Evolutionary conservation across 1,140 invertebrate genomes (phyloP).

Genomic region (Anagrus nilaparvatae): DNA sequence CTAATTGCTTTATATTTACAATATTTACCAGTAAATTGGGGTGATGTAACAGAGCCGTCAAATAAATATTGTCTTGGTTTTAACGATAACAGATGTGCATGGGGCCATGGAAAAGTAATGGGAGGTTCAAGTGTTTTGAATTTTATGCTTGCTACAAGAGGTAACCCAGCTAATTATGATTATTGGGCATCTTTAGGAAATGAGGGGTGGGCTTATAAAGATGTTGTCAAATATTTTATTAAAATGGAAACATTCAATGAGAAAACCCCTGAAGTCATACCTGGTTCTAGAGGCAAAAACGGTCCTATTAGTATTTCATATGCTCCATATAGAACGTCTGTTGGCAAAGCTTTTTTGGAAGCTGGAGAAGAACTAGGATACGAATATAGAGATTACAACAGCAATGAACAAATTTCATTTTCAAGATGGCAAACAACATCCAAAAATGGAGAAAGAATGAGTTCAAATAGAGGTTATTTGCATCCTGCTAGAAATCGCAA

Average conservation of each 20-base stretch:
- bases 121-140: constrained; percentile 73
- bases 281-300: constrained; percentile 24
- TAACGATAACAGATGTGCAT: constrained; percentile 45
- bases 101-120: constrained; percentile 60
- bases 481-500: constrained; percentile 44
- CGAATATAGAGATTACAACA: constrained; percentile 32
- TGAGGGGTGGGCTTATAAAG: constrained; percentile 45
- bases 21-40: constrained; percentile 49
- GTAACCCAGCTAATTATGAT: constrained; percentile 57
- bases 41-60: constrained; percentile 47
- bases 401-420: constrained; percentile 42
- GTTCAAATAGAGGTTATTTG: constrained; percentile 53
- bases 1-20: constrained; percentile 53
- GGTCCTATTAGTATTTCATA: constrained; percentile 41
- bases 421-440: constrained; percentile 38
- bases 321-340: constrained; percentile 32
- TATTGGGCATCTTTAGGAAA: constrained; percentile 51
- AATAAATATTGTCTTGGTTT: constrained; percentile 43
- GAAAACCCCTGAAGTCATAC: constrained; percentile 16
- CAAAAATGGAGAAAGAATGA: constrained; percentile 50
- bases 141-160: constrained; percentile 70
- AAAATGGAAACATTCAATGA: constrained; percentile 43
- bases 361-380: constrained; percentile 38
- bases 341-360: constrained; percentile 33
- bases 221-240: constrained; percentile 47